A percentile compares a stretch with the other conserved stretches of the same genome.
Conservation (phyloP, 1,140 invertebrate species). For the Lanistes nyassanus region DNA sequence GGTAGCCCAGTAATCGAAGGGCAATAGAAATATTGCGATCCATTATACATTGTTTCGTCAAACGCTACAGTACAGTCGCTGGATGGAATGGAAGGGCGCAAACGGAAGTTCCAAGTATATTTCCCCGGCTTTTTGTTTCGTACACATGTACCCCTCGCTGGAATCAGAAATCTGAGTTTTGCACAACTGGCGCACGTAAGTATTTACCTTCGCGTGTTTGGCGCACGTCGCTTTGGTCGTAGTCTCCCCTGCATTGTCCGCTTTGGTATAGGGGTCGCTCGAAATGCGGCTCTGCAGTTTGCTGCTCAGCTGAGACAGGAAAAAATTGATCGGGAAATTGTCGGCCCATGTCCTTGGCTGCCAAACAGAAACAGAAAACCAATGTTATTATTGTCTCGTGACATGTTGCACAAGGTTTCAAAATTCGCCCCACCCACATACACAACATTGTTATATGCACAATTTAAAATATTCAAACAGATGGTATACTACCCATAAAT, state of each 20-base stretch:
- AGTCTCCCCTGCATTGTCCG: not conserved
- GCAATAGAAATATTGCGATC: too few species aligned
- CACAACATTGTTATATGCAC: not conserved
- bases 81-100: too few species aligned
- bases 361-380: not conserved
- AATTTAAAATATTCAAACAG: not conserved
- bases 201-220: constrained; percentile 10
- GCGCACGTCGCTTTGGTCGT: not conserved
- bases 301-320: constrained; percentile 18
- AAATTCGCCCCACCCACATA: not conserved
- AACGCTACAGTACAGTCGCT: too few species aligned
- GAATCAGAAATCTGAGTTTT: too few species aligned
- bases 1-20: too few species aligned
- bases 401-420: not conserved
- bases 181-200: too few species aligned
- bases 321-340: constrained; percentile 26
- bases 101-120: too few species aligned
- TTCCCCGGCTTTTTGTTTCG: too few species aligned
- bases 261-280: not conserved
- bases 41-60: too few species aligned
- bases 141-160: too few species aligned
- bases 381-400: too few species aligned
- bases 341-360: constrained; percentile 29
- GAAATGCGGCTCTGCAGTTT: not conserved
- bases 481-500: too few species aligned